phyloP scores from a whole-genome alignment of 2,113 vertebrate species.

The Nothoprocta perdicaria region DNA sequence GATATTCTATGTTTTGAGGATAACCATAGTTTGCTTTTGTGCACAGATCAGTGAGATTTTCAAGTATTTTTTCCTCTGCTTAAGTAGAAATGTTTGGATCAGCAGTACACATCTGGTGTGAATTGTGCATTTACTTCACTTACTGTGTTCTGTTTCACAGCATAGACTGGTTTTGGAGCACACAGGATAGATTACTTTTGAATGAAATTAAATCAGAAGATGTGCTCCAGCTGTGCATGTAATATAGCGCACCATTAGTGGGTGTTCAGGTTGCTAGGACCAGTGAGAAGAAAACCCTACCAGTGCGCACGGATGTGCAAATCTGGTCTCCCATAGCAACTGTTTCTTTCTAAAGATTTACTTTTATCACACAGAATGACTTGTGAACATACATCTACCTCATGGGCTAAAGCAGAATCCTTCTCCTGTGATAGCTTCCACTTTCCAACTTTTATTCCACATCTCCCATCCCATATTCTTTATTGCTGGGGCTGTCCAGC shows the following conservation, averaged over 20 bases:
- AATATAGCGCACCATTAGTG: background rate
- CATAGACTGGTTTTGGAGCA: background rate
- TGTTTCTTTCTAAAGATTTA: background rate
- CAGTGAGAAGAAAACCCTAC: background rate
- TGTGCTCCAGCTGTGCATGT: background rate
- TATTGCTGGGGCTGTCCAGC: background rate
- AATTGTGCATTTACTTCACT: fast-evolving
- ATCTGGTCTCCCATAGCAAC: background rate
- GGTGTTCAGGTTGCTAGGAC: background rate
- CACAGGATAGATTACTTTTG: fast-evolving
- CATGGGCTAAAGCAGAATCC: background rate
- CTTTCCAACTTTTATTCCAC: background rate
- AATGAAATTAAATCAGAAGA: background rate
- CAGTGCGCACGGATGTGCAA: background rate
- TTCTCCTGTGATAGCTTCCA: background rate
- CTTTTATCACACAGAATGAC: background rate
- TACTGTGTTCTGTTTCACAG: background rate
- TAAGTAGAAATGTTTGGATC: background rate
- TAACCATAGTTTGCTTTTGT: background rate
- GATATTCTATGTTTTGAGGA: background rate
- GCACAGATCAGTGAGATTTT: background rate
- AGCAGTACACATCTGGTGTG: background rate
- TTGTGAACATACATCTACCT: background rate
- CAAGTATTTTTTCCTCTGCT: background rate
- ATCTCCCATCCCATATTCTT: background rate